These are phyloP conservation scores for Entomobrya multifasciata DNA, from an alignment of 2,888 invertebrate species.

Conservation along the genomic window DNA sequence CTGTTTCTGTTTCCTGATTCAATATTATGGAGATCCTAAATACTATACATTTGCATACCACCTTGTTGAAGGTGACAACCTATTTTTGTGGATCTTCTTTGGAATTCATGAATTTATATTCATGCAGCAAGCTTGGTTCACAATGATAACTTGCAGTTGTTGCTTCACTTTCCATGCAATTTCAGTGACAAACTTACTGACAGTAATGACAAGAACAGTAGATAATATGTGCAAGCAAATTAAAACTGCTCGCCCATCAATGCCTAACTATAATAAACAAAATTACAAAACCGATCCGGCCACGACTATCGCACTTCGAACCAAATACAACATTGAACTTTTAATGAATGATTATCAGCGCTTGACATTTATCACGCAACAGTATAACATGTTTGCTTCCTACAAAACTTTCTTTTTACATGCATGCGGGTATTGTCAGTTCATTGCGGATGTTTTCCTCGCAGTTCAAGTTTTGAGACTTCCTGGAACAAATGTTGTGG, in stretches of 20 bases:
- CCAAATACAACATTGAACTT: background rate
- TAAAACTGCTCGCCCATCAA: too few relatives aligned
- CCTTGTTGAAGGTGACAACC: too few relatives aligned
- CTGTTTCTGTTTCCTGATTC: too few relatives aligned
- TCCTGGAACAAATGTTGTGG: conserved; percentile 40
- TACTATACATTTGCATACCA: too few relatives aligned
- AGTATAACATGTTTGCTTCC: conserved; percentile 43
- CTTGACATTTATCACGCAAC: conserved; percentile 36
- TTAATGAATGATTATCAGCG: conserved; percentile 45
- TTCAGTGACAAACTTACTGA: background rate
- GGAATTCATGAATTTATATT: too few relatives aligned
- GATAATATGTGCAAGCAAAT: background rate
- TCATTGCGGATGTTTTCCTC: conserved; percentile 57
- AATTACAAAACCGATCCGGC: too few relatives aligned
- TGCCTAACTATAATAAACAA: too few relatives aligned
- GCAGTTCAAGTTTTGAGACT: conserved; percentile 61
- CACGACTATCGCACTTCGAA: background rate
- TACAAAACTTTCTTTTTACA: conserved; percentile 61
- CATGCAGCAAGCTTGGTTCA: too few relatives aligned
- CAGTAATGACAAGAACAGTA: background rate
- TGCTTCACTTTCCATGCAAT: background rate
- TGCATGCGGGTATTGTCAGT: conserved; percentile 65
- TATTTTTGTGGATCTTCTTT: too few relatives aligned
- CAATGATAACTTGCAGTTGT: too few relatives aligned
- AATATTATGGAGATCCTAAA: too few relatives aligned